phyloP scores from a whole-genome alignment of 2,888 invertebrate species.

The Drosophila eohydei region DNA sequence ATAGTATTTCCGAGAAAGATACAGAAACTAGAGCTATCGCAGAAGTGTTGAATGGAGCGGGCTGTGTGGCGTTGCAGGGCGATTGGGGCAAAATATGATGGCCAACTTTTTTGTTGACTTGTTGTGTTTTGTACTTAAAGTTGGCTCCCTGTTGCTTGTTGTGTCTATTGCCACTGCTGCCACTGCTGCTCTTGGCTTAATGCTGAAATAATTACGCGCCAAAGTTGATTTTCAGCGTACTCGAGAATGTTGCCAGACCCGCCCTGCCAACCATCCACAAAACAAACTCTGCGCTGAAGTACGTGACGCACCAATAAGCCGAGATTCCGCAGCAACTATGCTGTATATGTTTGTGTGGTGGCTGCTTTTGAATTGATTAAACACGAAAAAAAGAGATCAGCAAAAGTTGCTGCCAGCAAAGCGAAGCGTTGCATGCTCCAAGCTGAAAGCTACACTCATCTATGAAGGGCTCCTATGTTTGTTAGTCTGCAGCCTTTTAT shows the following conservation, averaged over 20 bases:
- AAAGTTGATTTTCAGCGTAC: slow-evolving; percentile 57
- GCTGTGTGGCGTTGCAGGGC: neutral
- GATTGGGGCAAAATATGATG: slow-evolving; percentile 51
- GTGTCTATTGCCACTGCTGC: slow-evolving; percentile 24
- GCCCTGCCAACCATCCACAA: slow-evolving; percentile 10
- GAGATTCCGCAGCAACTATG: slow-evolving; percentile 28
- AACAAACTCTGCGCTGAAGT: slow-evolving; percentile 46
- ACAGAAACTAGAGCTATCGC: slow-evolving; percentile 30
- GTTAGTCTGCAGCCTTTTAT: slow-evolving; percentile 6
- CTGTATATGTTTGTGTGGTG: slow-evolving; percentile 6
- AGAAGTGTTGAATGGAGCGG: neutral
- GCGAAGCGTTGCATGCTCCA: slow-evolving; percentile 37
- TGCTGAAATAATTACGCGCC: slow-evolving; percentile 67
- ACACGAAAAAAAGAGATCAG: slow-evolving; percentile 61
- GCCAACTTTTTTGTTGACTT: slow-evolving; percentile 58
- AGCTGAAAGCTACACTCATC: slow-evolving; percentile 5
- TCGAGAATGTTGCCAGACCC: slow-evolving; percentile 24
- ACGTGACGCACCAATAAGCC: slow-evolving; percentile 66
- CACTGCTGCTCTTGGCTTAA: slow-evolving; percentile 33
- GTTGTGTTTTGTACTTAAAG: slow-evolving; percentile 40
- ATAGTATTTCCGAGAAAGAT: slow-evolving; percentile 41
- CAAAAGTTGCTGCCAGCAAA: slow-evolving; percentile 30
- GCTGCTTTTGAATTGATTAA: slow-evolving; percentile 57
- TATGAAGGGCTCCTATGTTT: neutral
- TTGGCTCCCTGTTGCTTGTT: slow-evolving; percentile 22